phyloP scores from a whole-genome alignment of 2,888 invertebrate genomes.

The Acleris literana region DNA sequence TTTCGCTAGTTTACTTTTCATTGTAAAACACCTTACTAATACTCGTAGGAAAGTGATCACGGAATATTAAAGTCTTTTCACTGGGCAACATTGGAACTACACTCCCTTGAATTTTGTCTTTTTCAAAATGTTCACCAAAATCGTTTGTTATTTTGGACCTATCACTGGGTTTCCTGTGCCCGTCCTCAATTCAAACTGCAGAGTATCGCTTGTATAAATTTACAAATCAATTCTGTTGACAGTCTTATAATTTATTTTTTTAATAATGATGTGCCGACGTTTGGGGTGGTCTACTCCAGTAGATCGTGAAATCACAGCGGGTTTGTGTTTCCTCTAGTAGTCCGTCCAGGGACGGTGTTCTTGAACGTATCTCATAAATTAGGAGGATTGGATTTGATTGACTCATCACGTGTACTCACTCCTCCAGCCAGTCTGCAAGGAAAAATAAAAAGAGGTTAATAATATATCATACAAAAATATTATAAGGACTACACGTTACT shows the following conservation, averaged over 20 bases:
- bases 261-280: conserved; percentile 46
- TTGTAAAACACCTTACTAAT: conserved; percentile 75
- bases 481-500: no score
- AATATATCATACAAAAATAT: not conserved
- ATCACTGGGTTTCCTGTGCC: conserved; percentile 55
- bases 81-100: conserved; percentile 41
- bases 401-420: conserved; percentile 96
- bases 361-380: conserved; percentile 54
- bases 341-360: conserved; percentile 47
- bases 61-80: conserved; percentile 70
- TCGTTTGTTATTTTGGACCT: conserved; percentile 7
- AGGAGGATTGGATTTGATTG: conserved; percentile 59
- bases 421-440: conserved; percentile 94
- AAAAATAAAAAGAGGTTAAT: conserved; percentile 50
- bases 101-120: not conserved
- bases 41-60: conserved; percentile 73
- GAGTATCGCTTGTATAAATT: conserved; percentile 52
- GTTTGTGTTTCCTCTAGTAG: conserved; percentile 36
- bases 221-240: conserved; percentile 80
- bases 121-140: not conserved
- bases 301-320: conserved; percentile 67
- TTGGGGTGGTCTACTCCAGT: conserved; percentile 38
- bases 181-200: conserved; percentile 60
- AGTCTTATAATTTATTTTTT: conserved; percentile 71
- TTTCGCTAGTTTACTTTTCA: conserved; percentile 75